A percentile compares a stretch with the other conserved stretches of the same genome.
These are phyloP conservation scores for Coreius guichenoti DNA, from an alignment of 2,797 vertebrate genomes.

Conservation along the genomic window DNA sequence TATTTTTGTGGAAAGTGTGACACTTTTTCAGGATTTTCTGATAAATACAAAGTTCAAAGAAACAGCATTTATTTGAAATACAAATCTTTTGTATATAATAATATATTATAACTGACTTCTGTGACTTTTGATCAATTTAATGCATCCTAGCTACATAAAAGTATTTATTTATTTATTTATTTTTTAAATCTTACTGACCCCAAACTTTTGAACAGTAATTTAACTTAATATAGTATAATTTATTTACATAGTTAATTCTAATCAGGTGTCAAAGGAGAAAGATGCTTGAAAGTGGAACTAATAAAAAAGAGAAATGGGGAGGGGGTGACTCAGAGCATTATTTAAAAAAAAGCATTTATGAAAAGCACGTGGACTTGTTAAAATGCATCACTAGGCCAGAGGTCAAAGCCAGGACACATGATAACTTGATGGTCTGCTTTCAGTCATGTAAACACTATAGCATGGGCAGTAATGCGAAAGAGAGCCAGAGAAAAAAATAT, in stretches of 20 bases:
- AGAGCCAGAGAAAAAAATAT: not conserved
- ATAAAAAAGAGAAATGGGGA: not conserved
- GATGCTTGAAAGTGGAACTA: not conserved
- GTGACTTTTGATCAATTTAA: not conserved
- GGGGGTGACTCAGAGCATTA: too few species aligned
- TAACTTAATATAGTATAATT: too few species aligned
- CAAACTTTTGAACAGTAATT: too few species aligned
- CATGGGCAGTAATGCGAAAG: not conserved
- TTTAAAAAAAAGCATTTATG: not conserved
- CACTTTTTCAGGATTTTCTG: not conserved
- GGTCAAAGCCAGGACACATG: constrained; percentile 3
- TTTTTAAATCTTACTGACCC: too few species aligned
- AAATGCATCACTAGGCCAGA: not conserved
- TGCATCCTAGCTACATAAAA: not conserved
- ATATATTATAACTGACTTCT: not conserved
- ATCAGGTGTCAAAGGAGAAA: too few species aligned
- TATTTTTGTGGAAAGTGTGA: not conserved
- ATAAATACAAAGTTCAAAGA: not conserved
- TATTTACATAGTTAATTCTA: too few species aligned
- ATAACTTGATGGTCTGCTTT: not conserved
- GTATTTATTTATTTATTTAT: too few species aligned
- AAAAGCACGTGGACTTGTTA: not conserved
- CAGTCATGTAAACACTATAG: not conserved
- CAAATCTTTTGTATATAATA: not conserved
- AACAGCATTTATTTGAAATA: not conserved